phyloP scores from a whole-genome alignment of 2,888 invertebrate species.

The Xylophagus ater region DNA sequence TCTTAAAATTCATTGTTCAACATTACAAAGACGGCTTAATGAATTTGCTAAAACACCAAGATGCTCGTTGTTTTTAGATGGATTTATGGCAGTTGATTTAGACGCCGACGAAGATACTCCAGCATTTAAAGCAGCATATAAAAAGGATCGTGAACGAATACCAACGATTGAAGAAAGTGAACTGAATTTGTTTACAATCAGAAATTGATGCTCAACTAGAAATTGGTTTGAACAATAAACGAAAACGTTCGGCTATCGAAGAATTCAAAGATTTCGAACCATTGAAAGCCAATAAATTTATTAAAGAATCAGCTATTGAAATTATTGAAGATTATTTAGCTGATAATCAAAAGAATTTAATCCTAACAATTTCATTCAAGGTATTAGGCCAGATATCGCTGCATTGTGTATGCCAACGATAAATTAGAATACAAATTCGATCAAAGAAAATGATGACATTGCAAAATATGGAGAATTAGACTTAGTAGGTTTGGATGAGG shows the following conservation, averaged over 20 bases:
- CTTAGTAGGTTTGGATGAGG: conserved; percentile 72
- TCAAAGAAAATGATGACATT: conserved; percentile 32
- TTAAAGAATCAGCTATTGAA: conserved; percentile 40
- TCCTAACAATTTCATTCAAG: conserved; percentile 23
- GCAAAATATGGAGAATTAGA: conserved; percentile 45
- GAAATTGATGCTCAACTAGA: conserved; percentile 79
- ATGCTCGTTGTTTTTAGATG: conserved; percentile 85
- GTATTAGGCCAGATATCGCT: conserved; percentile 57
- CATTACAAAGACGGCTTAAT: conserved; percentile 75
- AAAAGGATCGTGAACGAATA: conserved; percentile 74
- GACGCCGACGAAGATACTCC: conserved; percentile 94
- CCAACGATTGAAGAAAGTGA: conserved; percentile 56
- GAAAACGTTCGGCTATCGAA: conserved; percentile 21
- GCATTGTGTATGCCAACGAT: conserved; percentile 68
- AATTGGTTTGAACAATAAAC: conserved; percentile 42
- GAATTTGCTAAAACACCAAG: conserved; percentile 98
- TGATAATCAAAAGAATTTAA: conserved; percentile 21
- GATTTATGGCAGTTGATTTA: conserved; percentile 93
- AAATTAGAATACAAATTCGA: conserved; percentile 39
- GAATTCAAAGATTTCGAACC: conserved; percentile 29
- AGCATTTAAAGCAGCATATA: conserved; percentile 81
- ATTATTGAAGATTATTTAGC: conserved; percentile 38
- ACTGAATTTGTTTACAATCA: conserved; percentile 66
- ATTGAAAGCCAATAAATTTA: conserved; percentile 39
- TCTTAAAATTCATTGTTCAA: conserved; percentile 91